Evolutionary conservation across 2,888 invertebrate genomes (phyloP).

Genomic region (Abrostola tripartita): DNA sequence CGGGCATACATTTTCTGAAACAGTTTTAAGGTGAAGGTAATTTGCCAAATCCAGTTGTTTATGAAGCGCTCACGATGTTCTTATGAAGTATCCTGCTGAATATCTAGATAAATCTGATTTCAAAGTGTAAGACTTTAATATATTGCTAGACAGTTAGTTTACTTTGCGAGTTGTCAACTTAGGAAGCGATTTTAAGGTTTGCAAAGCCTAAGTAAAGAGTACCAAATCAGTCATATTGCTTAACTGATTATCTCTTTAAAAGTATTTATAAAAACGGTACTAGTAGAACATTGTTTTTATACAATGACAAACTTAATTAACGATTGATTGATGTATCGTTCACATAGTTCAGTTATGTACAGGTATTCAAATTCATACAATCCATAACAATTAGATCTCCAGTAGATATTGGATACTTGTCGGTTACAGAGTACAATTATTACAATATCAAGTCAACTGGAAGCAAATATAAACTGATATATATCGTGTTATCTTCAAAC

Average conservation of each 20-base stretch:
- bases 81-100: conserved; percentile 40
- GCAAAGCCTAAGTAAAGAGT: no score
- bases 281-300: no score
- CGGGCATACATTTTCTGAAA: conserved; percentile 72
- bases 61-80: conserved; percentile 63
- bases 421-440: conserved; percentile 2
- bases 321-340: not conserved
- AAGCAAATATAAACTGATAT: not conserved
- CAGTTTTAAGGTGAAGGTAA: conserved; percentile 75
- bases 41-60: conserved; percentile 73
- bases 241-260: no score
- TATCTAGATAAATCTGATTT: conserved; percentile 33
- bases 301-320: no score
- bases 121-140: conserved; percentile 13
- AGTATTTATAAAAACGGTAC: no score
- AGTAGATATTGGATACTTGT: not conserved
- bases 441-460: not conserved
- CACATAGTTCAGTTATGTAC: not conserved
- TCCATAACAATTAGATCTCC: not conserved
- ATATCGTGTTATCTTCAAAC: not conserved
- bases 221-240: no score
- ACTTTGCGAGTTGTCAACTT: not conserved
- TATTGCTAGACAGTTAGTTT: not conserved
- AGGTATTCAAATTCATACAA: conserved; percentile 1
- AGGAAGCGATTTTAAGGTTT: not conserved